Conservation (phyloP, 2,797 vertebrate species). For the Silurus lanzhouensis region DNA sequence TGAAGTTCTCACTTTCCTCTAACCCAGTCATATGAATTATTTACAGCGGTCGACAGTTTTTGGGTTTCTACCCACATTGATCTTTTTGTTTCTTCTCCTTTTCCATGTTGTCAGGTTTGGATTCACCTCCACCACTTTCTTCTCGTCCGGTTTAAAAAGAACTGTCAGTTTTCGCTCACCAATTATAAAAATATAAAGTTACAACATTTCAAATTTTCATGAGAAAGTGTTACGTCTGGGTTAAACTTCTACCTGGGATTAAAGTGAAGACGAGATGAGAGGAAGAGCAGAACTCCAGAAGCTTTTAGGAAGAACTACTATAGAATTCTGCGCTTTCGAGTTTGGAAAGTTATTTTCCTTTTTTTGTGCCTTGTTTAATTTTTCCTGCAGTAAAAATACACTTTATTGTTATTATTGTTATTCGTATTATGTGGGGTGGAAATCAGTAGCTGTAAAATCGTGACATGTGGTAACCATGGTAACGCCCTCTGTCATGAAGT, state of each 20-base stretch:
- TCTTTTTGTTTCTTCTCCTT: constrained; percentile 20
- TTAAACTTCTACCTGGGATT: constrained; percentile 41
- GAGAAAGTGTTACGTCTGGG: constrained; percentile 12
- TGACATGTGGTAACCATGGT: background rate
- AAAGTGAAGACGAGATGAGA: constrained; percentile 35
- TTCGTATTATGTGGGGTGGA: background rate
- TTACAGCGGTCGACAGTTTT: constrained; percentile 41
- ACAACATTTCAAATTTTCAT: background rate
- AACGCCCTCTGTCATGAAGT: background rate
- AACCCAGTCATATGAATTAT: constrained; percentile 51
- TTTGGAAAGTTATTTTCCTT: constrained; percentile 21
- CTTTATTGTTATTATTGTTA: background rate
- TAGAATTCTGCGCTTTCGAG: constrained; percentile 20
- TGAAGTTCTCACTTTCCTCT: constrained; percentile 49
- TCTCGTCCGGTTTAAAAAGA: constrained; percentile 11
- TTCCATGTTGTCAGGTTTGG: constrained; percentile 18
- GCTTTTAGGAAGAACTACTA: constrained; percentile 40
- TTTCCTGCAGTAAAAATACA: background rate
- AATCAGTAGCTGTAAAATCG: background rate
- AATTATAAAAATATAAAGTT: constrained; percentile 9
- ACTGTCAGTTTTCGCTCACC: constrained; percentile 1
- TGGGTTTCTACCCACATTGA: constrained; percentile 38
- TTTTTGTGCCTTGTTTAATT: background rate
- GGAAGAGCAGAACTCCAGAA: constrained; percentile 34
- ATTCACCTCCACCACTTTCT: constrained; percentile 14